These are phyloP conservation scores for Zaprionus lineosus DNA, from an alignment of 2,888 invertebrate species.

Conservation along the genomic window DNA sequence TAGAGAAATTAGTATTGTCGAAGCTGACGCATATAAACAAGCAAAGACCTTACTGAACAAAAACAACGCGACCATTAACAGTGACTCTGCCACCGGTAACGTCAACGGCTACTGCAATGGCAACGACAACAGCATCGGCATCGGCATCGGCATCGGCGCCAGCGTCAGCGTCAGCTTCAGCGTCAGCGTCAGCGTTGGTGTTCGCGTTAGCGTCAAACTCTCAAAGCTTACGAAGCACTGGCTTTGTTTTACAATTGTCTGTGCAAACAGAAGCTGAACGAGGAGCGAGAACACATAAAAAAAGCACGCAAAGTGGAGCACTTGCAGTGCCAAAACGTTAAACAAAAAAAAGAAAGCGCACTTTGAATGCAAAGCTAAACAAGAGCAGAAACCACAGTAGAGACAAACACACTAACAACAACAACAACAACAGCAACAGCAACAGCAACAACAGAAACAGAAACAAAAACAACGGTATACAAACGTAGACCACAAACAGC, in stretches of 20 bases:
- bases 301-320: conserved; percentile 36
- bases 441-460: conserved; percentile 19
- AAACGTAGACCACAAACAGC: conserved; percentile 22
- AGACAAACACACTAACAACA: conserved; percentile 18
- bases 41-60: conserved; percentile 32
- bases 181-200: not conserved
- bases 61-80: no score
- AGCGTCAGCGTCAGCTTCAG: conserved; percentile 7
- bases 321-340: conserved; percentile 7
- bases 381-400: conserved; percentile 42
- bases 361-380: conserved; percentile 35
- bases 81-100: no score
- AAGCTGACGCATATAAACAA: conserved; percentile 31
- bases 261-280: conserved; percentile 36
- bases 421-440: conserved; percentile 3
- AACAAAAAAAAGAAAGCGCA: conserved; percentile 4
- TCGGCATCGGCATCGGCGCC: no score
- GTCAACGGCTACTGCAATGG: no score
- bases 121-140: not conserved
- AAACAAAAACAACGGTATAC: conserved; percentile 12
- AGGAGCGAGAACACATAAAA: conserved; percentile 14
- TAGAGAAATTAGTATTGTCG: conserved; percentile 42
- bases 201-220: conserved; percentile 19
- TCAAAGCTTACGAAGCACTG: conserved; percentile 47
- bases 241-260: conserved; percentile 58